phyloP scores from a whole-genome alignment of 2,113 vertebrate genomes.

The Trematomus loennbergii region DNA sequence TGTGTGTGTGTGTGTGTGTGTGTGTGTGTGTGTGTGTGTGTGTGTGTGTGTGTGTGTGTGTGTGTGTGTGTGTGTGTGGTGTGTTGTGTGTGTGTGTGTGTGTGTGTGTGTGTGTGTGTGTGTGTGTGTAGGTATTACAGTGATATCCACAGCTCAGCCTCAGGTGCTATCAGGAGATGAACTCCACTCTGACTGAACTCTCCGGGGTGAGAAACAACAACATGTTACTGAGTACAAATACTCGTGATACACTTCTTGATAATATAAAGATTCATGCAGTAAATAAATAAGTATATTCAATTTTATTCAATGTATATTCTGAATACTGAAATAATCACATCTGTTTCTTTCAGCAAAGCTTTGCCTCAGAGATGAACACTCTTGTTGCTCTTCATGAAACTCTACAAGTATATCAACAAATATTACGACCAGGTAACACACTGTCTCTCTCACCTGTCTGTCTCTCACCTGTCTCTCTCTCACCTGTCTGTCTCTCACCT shows the following conservation, averaged over 20 bases:
- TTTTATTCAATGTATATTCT: neutral
- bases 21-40: slow-evolving; percentile 16
- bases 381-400: slow-evolving; percentile 89
- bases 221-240: neutral
- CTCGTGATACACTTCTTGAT: too few relatives aligned
- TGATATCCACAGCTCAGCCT: slow-evolving; percentile 88
- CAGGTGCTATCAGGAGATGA: slow-evolving; percentile 94
- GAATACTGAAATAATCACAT: neutral
- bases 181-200: slow-evolving; percentile 89
- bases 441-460: too few relatives aligned
- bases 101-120: slow-evolving; percentile 29
- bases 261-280: too few relatives aligned
- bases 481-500: too few relatives aligned
- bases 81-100: slow-evolving; percentile 21
- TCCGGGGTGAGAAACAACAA: slow-evolving; percentile 86
- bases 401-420: slow-evolving; percentile 92
- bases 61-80: neutral
- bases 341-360: slow-evolving; percentile 79
- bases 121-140: slow-evolving; percentile 87
- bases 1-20: slow-evolving; percentile 29
- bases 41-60: neutral
- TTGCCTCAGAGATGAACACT: slow-evolving; percentile 87
- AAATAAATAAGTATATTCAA: neutral
- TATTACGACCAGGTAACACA: slow-evolving; percentile 90
- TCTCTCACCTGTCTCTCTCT: too few relatives aligned